Conservation (phyloP, 2,797 vertebrate genomes). For the Pseudomugil tenellus region DNA sequence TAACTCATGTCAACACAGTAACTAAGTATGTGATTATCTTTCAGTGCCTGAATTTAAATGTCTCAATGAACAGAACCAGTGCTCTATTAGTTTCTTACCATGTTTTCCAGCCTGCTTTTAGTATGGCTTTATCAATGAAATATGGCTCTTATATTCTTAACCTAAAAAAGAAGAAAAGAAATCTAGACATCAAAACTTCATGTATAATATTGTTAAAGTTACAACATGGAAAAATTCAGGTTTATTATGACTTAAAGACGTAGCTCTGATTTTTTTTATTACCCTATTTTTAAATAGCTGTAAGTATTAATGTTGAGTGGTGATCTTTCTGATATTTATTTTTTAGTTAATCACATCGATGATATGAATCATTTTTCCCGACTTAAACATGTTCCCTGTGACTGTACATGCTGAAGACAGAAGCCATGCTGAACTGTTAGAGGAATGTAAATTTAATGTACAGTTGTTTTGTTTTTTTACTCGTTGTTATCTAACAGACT, state of each 20-base stretch:
- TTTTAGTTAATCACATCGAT: constrained; percentile 17
- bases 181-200: not conserved
- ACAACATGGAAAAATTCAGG: not conserved
- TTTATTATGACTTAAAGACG: constrained; percentile 8
- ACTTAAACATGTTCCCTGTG: constrained; percentile 39
- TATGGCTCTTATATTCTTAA: not conserved
- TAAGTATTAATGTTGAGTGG: constrained; percentile 29
- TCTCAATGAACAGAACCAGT: constrained; percentile 3
- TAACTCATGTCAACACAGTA: not conserved
- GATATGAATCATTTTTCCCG: constrained; percentile 48
- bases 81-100: not conserved
- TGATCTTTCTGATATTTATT: constrained; percentile 34
- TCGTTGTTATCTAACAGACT: constrained; percentile 69
- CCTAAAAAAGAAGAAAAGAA: not conserved
- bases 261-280: constrained; percentile 26
- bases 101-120: constrained; percentile 7
- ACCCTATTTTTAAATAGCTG: constrained; percentile 25
- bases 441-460: constrained; percentile 81
- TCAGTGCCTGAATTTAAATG: constrained; percentile 39
- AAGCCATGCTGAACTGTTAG: constrained; percentile 83
- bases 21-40: constrained; percentile 19
- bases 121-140: not conserved
- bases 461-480: constrained; percentile 66
- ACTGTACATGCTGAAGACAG: constrained; percentile 73
- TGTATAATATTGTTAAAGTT: not conserved